Conservation (phyloP, 1,140 invertebrate genomes). For the Magallana angulata region DNA sequence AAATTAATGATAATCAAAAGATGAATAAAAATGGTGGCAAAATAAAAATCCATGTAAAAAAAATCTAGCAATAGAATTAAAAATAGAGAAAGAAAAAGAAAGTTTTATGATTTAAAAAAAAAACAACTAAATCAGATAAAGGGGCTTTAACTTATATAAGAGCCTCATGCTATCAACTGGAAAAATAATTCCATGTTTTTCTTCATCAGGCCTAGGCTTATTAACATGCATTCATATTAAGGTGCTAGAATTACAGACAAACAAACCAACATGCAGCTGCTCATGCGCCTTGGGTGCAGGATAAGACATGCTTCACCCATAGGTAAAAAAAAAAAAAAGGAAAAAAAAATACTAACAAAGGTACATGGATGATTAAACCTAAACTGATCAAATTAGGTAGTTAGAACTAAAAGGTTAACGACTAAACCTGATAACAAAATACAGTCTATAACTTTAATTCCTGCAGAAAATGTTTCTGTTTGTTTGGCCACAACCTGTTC, state of each 20-base stretch:
- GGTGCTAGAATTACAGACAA: neutral
- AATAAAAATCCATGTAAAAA: neutral
- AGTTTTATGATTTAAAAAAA: neutral
- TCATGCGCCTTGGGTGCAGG: neutral
- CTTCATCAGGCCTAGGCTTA: neutral
- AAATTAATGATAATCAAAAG: neutral
- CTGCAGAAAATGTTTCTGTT: no score
- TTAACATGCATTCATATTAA: neutral
- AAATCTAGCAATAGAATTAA: neutral
- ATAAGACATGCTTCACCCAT: constrained; percentile 3
- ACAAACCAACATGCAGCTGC: constrained; percentile 8
- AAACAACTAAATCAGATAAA: neutral
- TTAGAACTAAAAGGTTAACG: no score
- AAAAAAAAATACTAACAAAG: no score
- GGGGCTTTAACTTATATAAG: no score
- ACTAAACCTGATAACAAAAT: no score
- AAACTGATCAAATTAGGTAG: no score
- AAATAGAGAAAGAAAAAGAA: neutral
- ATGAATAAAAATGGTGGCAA: neutral
- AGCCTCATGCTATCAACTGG: constrained; percentile 19
- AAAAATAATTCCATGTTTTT: neutral
- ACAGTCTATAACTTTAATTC: no score
- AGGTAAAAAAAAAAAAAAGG: neutral
- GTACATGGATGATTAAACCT: no score
- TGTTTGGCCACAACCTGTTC: neutral